phyloP scores from a whole-genome alignment of 2,113 vertebrate genomes.

The Prunella himalayana region DNA sequence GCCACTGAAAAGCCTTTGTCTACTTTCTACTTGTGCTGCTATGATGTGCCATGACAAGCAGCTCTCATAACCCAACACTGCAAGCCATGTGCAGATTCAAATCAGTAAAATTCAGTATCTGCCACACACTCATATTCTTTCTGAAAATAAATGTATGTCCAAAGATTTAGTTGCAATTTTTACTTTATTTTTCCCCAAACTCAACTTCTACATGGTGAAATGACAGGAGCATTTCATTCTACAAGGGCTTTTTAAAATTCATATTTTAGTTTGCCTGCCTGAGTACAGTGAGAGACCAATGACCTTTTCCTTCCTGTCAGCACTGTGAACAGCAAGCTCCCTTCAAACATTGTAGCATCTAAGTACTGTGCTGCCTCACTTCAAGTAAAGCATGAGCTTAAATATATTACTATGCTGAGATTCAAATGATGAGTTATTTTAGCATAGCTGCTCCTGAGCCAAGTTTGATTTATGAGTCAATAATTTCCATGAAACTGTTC shows the following conservation, averaged over 20 bases:
- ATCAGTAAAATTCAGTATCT: neutral
- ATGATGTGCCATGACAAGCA: neutral
- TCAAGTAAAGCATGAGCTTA: neutral
- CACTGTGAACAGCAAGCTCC: neutral
- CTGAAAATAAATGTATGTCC: neutral
- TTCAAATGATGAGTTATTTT: conserved; percentile 7
- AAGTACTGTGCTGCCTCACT: neutral
- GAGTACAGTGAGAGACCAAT: neutral
- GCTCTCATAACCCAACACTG: neutral
- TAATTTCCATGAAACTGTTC: neutral
- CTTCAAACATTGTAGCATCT: neutral
- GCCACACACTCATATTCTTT: neutral
- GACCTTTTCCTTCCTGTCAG: neutral
- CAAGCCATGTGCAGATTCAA: neutral
- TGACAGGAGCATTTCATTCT: neutral
- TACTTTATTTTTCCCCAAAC: neutral
- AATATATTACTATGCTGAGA: neutral
- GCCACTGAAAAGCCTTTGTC: neutral
- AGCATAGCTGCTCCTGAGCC: neutral
- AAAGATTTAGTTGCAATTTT: neutral
- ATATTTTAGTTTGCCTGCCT: neutral
- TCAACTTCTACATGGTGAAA: neutral
- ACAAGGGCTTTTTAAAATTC: neutral
- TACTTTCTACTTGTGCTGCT: neutral
- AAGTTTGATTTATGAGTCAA: neutral